Evolutionary conservation across 1,140 invertebrate genomes (phyloP).

Genomic region (Papilio xuthus): DNA sequence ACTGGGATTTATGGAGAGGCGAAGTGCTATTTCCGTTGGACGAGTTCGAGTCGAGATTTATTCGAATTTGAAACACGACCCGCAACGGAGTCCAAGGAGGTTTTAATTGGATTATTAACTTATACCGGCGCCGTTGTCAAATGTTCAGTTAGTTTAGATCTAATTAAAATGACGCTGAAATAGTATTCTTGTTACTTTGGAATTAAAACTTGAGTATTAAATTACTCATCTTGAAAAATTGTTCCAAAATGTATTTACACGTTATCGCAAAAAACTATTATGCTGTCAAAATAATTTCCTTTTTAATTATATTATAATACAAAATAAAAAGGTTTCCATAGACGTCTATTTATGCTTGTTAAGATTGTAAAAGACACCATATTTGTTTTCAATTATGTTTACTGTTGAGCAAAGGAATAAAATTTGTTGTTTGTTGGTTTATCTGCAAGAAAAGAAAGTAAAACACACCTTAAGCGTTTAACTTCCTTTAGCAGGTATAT

Average conservation of each 20-base stretch:
- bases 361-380: background rate
- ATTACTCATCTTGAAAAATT: background rate
- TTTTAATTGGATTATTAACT: conserved; percentile 79
- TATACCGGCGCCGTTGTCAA: conserved; percentile 48
- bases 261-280: background rate
- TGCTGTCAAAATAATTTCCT: no score
- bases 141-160: conserved; percentile 52
- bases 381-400: conserved; percentile 6
- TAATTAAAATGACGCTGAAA: conserved; percentile 42
- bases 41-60: conserved; percentile 76
- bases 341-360: background rate
- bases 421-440: conserved; percentile 5
- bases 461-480: conserved; percentile 33
- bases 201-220: background rate
- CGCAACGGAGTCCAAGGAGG: conserved; percentile 74
- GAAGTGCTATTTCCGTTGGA: conserved; percentile 79
- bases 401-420: background rate
- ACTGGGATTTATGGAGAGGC: conserved; percentile 76
- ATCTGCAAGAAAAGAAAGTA: conserved; percentile 12
- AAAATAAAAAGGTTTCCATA: background rate
- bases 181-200: conserved; percentile 17
- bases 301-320: background rate
- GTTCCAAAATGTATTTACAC: background rate
- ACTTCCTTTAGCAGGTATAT: conserved; percentile 37
- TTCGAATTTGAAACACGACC: conserved; percentile 78